Evolutionary conservation across 2,888 invertebrate species (phyloP), one percentile per base, ranked within the genome.

Genomic region (Cenopis cana): DNA sequence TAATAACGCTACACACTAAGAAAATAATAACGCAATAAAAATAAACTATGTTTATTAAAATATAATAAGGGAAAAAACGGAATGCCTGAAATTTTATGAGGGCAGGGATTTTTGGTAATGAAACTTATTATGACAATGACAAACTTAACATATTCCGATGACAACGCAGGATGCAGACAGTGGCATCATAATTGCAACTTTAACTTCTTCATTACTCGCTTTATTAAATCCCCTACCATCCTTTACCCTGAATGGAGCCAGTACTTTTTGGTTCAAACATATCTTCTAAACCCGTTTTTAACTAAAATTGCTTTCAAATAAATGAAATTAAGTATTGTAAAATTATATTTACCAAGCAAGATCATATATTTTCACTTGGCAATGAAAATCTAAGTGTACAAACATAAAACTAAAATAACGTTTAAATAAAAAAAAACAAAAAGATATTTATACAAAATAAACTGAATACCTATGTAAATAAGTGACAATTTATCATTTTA

Each of bases 1-100:
- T 1, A n/a, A 55, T 29, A 29, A 20, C 33, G 36, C 8, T 61
- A 24, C 24, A 41, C 14, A 24, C 59, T 12, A 59, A 24, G 8
- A 24, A 41, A 3, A 24, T 52, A 9, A 36, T n/a, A 38, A 68
- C 10, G 24, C 12, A 24, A 29, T 54, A 60, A 29, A 20, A 59
- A 29, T 11, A 38, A 20, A 38, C 11, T 12, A 60, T 41, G 38
- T n/a, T 38, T 29, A 49, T 14, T 20, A 29, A 55, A 29, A 68
- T 49, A 14, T n/a, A 29, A 12, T 5, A 46, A 54, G 12, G 11
- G 29, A 29, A 17, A 38, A 38, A 49, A 55, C 11, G 69, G 69
- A 69, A 69, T 69, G 69, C 65, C 29, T 33, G 11, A 41, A 59
- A 18, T 69, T 52, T 20, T 33, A 33, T 33, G 33, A 33, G 33